phyloP scores from a whole-genome alignment of 2,888 invertebrate genomes.

The Lordiphosa andalusiaca region DNA sequence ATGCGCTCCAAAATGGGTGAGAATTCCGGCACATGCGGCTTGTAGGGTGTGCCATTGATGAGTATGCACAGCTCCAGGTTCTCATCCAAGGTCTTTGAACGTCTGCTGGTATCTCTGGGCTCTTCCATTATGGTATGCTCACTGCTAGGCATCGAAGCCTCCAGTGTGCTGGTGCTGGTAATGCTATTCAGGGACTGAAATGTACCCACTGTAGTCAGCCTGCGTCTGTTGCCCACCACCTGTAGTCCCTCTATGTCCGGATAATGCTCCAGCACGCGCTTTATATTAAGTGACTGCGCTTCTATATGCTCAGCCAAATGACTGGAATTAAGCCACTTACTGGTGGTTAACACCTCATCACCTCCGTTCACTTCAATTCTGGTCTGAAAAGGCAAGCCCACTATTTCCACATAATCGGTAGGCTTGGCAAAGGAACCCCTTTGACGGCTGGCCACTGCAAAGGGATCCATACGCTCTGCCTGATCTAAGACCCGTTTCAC shows the following conservation, averaged over 20 bases:
- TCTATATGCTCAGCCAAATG: conserved; percentile 31
- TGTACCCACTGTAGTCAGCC: not conserved
- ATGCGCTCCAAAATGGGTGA: conserved; percentile 46
- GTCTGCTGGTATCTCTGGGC: not conserved
- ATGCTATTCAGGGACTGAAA: conserved; percentile 19
- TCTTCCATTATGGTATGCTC: not conserved
- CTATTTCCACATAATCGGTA: conserved; percentile 37
- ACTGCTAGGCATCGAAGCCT: not conserved
- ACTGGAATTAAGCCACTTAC: conserved; percentile 47
- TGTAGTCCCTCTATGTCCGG: conserved; percentile 48
- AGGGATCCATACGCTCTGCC: conserved; percentile 1
- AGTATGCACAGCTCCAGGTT: conserved; percentile 15
- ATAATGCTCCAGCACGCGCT: conserved; percentile 42
- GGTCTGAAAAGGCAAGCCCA: conserved; percentile 33
- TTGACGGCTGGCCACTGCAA: conserved; percentile 34
- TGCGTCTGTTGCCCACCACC: conserved; percentile 43
- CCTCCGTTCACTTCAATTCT: conserved; percentile 34
- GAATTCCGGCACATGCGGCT: conserved; percentile 29
- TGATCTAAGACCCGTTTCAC: conserved; percentile 49
- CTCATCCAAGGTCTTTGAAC: not conserved
- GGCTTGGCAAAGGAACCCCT: not conserved
- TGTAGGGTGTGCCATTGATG: conserved; percentile 47
- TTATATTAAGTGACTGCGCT: conserved; percentile 30
- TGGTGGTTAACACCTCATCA: not conserved
- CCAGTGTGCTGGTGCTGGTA: not conserved